Percentiles rank a stretch among this genome's conserved stretches.
These are phyloP conservation scores for Panagrolaimus sp. DNA, from an alignment of 1,140 invertebrate species.

Conservation along the genomic window DNA sequence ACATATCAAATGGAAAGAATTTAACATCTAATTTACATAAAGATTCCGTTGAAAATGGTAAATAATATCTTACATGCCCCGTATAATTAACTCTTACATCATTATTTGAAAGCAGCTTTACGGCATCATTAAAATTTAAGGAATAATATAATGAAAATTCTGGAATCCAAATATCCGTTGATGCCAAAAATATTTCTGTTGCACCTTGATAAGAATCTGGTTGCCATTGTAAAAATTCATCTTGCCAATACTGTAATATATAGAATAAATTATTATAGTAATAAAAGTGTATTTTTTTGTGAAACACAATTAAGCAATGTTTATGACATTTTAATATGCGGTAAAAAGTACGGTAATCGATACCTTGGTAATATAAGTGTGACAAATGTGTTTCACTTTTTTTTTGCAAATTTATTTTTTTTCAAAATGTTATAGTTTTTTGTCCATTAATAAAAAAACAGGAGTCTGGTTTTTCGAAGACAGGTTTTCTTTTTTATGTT, in stretches of 20 bases:
- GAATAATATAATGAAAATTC: slow-evolving; percentile 58
- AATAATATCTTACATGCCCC: slow-evolving; percentile 49
- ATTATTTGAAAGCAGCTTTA: slow-evolving; percentile 55
- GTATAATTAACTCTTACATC: slow-evolving; percentile 57
- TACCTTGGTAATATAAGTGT: no score
- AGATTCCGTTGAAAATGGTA: slow-evolving; percentile 49
- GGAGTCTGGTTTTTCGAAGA: no score
- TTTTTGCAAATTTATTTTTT: no score
- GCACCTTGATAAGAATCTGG: slow-evolving; percentile 60
- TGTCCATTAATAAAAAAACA: no score
- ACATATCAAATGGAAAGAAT: slow-evolving; percentile 58
- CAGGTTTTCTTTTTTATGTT: no score
- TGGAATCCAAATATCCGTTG: slow-evolving; percentile 60
- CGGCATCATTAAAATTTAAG: slow-evolving; percentile 57
- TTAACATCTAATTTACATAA: slow-evolving; percentile 48
- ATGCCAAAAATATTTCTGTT: slow-evolving; percentile 59
- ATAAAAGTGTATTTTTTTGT: no score
- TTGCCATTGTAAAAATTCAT: slow-evolving; percentile 60
- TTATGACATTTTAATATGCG: background rate
- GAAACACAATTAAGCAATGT: no score
- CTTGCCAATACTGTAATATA: slow-evolving; percentile 59
- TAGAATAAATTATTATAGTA: background rate
- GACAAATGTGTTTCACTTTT: no score
- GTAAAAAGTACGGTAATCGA: background rate
- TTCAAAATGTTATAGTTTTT: no score